phyloP scores from a whole-genome alignment of 1,140 invertebrate genomes.

The Drosophila arizonae region DNA sequence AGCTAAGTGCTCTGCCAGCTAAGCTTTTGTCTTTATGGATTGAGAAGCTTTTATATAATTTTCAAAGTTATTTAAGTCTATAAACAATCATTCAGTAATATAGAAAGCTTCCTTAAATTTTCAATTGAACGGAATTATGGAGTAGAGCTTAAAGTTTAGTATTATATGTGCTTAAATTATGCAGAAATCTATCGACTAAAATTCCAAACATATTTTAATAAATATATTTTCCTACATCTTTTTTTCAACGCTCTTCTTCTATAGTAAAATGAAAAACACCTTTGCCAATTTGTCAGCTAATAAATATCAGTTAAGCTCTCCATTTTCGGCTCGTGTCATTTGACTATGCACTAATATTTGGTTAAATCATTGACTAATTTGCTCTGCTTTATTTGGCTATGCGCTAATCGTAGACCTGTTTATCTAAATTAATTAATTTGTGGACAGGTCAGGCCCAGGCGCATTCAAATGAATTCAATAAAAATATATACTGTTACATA shows the following conservation, averaged over 20 bases:
- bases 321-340: slow-evolving; percentile 30
- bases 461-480: slow-evolving; percentile 55
- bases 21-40: too few species aligned
- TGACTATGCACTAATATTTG: slow-evolving; percentile 28
- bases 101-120: too few species aligned
- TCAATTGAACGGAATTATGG: too few species aligned
- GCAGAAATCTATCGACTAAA: too few species aligned
- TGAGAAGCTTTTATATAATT: too few species aligned
- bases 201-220: background rate
- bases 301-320: background rate
- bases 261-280: background rate
- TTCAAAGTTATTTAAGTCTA: too few species aligned
- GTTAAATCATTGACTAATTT: slow-evolving; percentile 50
- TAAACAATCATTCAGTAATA: too few species aligned
- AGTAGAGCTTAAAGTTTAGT: too few species aligned
- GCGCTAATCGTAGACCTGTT: slow-evolving; percentile 40
- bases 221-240: background rate
- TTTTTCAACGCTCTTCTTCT: background rate
- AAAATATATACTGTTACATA: slow-evolving; percentile 46
- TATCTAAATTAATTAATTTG: slow-evolving; percentile 59
- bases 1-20: background rate
- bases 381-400: slow-evolving; percentile 21
- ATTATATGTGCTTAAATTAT: too few species aligned
- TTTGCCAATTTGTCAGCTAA: background rate
- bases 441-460: slow-evolving; percentile 33